phyloP scores from a whole-genome alignment of 2,888 invertebrate species.

The Cyaniris semiargus region DNA sequence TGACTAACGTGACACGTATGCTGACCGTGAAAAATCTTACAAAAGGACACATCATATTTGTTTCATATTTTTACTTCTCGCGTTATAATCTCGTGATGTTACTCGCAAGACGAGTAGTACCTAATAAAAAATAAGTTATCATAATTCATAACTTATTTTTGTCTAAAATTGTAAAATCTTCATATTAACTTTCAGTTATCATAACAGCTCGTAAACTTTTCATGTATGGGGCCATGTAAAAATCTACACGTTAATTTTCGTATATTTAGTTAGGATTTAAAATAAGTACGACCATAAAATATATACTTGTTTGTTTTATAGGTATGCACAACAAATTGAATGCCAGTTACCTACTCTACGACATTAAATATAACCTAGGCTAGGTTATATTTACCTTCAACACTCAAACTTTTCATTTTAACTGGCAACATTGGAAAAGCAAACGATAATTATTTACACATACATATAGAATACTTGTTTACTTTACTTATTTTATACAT shows the following conservation, averaged over 20 bases:
- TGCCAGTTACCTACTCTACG: background rate
- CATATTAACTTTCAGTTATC: too few species aligned
- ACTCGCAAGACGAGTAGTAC: background rate
- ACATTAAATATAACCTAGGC: background rate
- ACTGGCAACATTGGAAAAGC: background rate
- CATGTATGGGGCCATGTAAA: too few species aligned
- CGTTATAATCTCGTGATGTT: background rate
- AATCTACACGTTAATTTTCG: background rate
- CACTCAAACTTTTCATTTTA: background rate
- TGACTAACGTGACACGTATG: constrained; percentile 49
- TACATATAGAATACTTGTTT: background rate
- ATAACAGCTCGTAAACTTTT: background rate
- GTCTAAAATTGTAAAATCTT: background rate
- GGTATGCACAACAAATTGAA: background rate
- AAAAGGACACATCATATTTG: constrained; percentile 50
- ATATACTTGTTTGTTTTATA: too few species aligned
- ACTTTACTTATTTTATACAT: constrained; percentile 1
- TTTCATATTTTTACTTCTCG: constrained; percentile 48
- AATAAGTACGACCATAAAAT: too few species aligned
- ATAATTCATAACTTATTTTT: background rate
- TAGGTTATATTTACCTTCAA: too few species aligned
- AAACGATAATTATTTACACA: background rate
- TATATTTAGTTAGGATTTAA: too few species aligned
- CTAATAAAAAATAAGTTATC: background rate
- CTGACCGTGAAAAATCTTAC: constrained; percentile 58